phyloP scores from a whole-genome alignment of 2,113 vertebrate genomes.

The Callithrix jacchus region DNA sequence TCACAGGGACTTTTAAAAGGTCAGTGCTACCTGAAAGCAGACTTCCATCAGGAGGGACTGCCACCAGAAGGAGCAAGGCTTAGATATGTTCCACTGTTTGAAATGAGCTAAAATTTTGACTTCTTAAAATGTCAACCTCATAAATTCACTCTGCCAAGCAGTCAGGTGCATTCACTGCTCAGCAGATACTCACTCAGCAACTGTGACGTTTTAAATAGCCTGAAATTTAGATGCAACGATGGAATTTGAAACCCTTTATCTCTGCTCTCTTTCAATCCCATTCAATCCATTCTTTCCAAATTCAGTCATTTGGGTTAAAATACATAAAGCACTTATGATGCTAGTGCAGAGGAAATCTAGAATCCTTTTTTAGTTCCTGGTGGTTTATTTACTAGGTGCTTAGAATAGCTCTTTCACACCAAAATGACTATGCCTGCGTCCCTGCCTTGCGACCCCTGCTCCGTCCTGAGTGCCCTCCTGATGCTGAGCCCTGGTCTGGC shows the following conservation, averaged over 20 bases:
- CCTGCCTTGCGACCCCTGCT: not conserved
- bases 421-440: not conserved
- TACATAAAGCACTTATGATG: not conserved
- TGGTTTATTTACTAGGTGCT: not conserved
- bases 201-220: accelerated
- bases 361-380: not conserved
- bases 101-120: conserved; percentile 36
- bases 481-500: not conserved
- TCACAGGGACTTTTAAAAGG: conserved; percentile 47
- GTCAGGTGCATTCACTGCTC: not conserved
- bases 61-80: not conserved
- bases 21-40: conserved; percentile 45
- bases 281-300: not conserved
- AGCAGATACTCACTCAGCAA: not conserved
- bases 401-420: too few relatives aligned
- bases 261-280: not conserved
- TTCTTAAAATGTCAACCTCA: conserved; percentile 69
- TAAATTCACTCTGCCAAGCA: conserved; percentile 22
- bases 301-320: not conserved
- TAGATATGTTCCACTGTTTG: not conserved
- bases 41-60: not conserved
- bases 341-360: not conserved
- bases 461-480: accelerated
- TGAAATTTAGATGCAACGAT: not conserved
- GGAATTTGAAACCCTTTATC: not conserved